phyloP scores from a whole-genome alignment of 2,113 vertebrate genomes.

The Australoheros scitulus region DNA sequence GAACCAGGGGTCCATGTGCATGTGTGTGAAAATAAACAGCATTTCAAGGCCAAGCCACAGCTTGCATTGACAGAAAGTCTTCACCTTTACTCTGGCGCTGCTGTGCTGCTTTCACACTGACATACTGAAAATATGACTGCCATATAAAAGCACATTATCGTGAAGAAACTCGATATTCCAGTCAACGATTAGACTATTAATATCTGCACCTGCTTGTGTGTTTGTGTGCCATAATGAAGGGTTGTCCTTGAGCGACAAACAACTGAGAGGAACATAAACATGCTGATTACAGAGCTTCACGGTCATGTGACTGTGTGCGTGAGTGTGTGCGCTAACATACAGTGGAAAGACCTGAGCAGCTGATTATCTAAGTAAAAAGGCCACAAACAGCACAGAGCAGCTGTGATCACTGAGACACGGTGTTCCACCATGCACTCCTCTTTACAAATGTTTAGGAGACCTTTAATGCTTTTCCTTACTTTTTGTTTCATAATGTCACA shows the following conservation, averaged over 20 bases:
- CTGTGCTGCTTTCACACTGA: not conserved
- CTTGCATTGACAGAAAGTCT: not conserved
- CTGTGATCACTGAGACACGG: not conserved
- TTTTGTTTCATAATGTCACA: not conserved
- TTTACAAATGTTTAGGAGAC: not conserved
- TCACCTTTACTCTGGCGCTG: not conserved
- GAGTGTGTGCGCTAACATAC: not conserved
- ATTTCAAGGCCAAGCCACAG: not conserved
- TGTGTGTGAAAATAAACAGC: not conserved
- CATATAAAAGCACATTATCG: not conserved
- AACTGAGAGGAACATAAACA: constrained; percentile 11
- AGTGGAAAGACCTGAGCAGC: not conserved
- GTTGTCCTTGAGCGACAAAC: constrained; percentile 3
- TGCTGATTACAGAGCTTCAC: constrained; percentile 6
- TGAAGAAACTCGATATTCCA: not conserved
- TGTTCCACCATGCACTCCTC: no score
- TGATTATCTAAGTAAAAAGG: not conserved
- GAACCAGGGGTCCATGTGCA: not conserved
- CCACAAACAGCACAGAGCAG: not conserved
- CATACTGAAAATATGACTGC: not conserved
- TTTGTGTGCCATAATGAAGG: not conserved
- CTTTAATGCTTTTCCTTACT: not conserved
- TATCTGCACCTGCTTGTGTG: constrained; percentile 1
- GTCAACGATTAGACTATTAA: not conserved
- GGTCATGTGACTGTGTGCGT: not conserved